Conservation (phyloP, 2,113 vertebrate species). For the Alces alces region DNA sequence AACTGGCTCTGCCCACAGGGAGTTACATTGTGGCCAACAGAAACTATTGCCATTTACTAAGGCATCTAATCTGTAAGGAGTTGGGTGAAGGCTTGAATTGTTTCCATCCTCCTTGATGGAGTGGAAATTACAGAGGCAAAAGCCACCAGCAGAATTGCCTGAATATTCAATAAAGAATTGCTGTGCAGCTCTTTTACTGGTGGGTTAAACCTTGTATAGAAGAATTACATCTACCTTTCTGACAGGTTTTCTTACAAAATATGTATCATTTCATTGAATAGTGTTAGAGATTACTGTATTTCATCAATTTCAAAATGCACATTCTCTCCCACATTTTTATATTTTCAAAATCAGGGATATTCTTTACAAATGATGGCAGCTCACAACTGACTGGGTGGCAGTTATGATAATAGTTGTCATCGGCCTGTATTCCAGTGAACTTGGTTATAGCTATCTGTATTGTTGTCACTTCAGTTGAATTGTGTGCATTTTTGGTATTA, state of each 20-base stretch:
- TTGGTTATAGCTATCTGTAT: not conserved
- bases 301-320: not conserved
- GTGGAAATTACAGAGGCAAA: not conserved
- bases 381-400: not conserved
- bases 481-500: not conserved
- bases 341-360: not conserved
- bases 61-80: not conserved
- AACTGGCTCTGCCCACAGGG: not conserved
- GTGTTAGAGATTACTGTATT: not conserved
- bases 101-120: not conserved
- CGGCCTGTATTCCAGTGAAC: not conserved
- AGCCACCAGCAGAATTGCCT: not conserved
- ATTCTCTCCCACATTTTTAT: not conserved
- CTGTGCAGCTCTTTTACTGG: not conserved
- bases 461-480: not conserved
- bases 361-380: not conserved
- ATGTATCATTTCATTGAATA: not conserved
- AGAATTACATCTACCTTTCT: not conserved
- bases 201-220: not conserved
- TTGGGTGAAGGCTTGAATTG: not conserved
- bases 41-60: not conserved
- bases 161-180: constrained; percentile 1
- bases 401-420: not conserved
- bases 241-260: constrained; percentile 3
- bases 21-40: not conserved